A percentile compares a stretch with the other conserved stretches of the same genome.
phyloP scores from a whole-genome alignment of 2,888 invertebrate species.

The Rhamnusium bicolor region DNA sequence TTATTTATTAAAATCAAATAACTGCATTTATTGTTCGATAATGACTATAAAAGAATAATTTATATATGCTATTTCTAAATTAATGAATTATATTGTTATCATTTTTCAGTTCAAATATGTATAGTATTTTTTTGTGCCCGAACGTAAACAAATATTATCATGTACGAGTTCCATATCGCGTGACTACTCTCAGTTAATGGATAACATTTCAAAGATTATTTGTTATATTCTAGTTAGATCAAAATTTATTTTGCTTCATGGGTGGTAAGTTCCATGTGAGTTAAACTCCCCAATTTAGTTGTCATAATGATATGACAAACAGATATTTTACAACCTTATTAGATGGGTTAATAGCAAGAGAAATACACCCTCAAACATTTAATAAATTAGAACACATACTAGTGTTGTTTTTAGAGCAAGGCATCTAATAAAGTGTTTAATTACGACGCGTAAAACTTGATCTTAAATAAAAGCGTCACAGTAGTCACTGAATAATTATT shows the following conservation, averaged over 20 bases:
- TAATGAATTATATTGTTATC: no score
- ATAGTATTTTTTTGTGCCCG: no score
- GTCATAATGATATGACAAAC: not conserved
- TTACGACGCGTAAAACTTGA: no score
- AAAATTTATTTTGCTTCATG: not conserved
- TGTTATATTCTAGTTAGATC: not conserved
- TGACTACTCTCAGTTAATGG: not conserved
- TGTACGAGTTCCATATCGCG: not conserved
- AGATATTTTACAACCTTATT: not conserved
- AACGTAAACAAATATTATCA: not conserved
- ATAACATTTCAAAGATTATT: not conserved
- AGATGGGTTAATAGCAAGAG: not conserved
- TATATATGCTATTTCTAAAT: no score
- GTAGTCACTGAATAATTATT: no score
- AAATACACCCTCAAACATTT: not conserved
- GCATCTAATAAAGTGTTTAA: no score
- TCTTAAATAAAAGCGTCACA: no score
- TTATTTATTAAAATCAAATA: no score
- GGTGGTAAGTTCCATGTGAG: not conserved
- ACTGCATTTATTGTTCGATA: no score
- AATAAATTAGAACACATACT: not conserved
- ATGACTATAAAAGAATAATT: no score
- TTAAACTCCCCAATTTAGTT: not conserved
- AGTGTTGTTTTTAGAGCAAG: no score
- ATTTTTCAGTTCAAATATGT: no score